Conservation (phyloP, 2,797 vertebrate genomes). For the Phoeniculus purpureus region DNA sequence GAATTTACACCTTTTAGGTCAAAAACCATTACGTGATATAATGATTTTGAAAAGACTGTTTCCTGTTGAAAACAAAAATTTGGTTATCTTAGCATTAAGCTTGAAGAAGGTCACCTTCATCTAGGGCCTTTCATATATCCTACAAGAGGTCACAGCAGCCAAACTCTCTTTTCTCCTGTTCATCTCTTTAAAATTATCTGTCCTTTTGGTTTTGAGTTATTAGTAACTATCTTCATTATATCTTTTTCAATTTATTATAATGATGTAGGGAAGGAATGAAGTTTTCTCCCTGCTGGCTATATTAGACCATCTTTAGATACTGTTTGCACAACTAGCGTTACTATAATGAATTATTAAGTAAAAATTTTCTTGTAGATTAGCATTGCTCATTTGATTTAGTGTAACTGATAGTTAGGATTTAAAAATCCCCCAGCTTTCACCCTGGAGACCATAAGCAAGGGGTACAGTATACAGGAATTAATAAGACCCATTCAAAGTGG, state of each 20-base stretch:
- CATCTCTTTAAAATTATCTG: background rate
- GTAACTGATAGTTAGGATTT: slow-evolving; percentile 19
- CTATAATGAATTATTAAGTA: background rate
- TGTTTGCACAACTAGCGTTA: background rate
- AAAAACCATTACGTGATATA: background rate
- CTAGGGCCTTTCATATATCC: background rate
- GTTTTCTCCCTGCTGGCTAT: slow-evolving; percentile 9
- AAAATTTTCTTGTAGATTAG: slow-evolving; percentile 29
- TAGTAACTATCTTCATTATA: background rate
- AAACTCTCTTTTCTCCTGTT: background rate
- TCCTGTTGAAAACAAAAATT: background rate
- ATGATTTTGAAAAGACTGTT: background rate
- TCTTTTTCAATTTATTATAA: slow-evolving; percentile 10
- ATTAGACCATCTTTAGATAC: background rate
- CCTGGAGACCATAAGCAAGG: slow-evolving; percentile 28
- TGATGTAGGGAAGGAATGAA: background rate
- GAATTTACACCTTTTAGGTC: background rate
- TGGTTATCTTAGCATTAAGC: background rate
- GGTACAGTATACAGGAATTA: slow-evolving; percentile 21
- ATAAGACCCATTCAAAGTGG: background rate
- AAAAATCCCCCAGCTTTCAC: background rate
- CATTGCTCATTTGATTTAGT: slow-evolving; percentile 36
- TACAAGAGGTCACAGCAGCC: background rate
- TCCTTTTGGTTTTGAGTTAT: background rate
- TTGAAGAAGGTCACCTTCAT: background rate